Percentiles rank a stretch among this genome's conserved stretches.
These are phyloP conservation scores for Ophion obscuratus DNA, from an alignment of 2,888 invertebrate species.

Conservation along the genomic window DNA sequence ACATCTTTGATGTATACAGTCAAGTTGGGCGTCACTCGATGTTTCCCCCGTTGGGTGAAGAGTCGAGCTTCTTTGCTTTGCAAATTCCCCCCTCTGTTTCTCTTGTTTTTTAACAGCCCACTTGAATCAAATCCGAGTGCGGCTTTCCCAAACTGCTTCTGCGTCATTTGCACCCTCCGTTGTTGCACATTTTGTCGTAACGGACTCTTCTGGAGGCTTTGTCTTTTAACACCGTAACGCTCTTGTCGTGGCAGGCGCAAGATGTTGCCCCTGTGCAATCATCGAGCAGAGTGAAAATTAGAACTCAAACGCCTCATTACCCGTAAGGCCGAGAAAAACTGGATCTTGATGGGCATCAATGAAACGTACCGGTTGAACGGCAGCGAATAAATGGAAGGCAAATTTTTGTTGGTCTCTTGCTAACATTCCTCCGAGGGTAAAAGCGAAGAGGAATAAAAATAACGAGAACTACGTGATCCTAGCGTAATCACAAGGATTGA, in stretches of 20 bases:
- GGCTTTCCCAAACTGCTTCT: conserved; percentile 1
- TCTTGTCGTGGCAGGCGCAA: background rate
- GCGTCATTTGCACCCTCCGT: conserved; percentile 29
- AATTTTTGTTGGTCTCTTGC: too few species aligned
- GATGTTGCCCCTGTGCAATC: background rate
- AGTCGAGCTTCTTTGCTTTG: conserved; percentile 60
- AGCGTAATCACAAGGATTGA: conserved; percentile 61
- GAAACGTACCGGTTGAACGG: too few species aligned
- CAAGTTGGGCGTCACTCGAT: conserved; percentile 62
- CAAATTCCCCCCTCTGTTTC: conserved; percentile 52
- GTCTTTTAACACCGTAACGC: background rate
- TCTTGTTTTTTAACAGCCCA: conserved; percentile 38
- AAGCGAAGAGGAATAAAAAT: conserved; percentile 6
- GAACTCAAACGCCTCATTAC: too few species aligned
- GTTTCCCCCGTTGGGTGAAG: conserved; percentile 33
- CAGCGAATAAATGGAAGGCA: too few species aligned
- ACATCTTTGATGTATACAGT: conserved; percentile 62
- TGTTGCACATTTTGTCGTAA: conserved; percentile 3
- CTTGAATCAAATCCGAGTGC: conserved; percentile 47
- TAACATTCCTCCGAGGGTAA: too few species aligned
- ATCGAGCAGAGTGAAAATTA: too few species aligned
- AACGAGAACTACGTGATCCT: conserved; percentile 51
- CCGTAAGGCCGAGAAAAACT: too few species aligned
- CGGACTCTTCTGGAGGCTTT: background rate
- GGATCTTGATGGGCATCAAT: too few species aligned